These are phyloP conservation scores for Thomomys bottae DNA, from an alignment of 2,113 vertebrate genomes.

Conservation along the genomic window DNA sequence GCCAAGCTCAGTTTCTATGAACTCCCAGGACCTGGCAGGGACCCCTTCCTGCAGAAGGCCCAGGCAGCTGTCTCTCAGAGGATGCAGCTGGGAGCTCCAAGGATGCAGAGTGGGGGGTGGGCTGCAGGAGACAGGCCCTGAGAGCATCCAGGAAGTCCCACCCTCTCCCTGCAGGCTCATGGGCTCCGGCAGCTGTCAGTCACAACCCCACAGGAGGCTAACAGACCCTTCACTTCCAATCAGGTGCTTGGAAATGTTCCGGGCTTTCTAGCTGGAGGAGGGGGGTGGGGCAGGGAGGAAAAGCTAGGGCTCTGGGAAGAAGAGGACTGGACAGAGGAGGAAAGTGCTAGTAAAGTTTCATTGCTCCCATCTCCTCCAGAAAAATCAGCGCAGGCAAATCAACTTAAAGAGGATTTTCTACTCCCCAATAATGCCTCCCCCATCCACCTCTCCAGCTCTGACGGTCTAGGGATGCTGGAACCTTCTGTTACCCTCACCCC, in stretches of 20 bases:
- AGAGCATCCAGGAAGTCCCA: conserved; percentile 71
- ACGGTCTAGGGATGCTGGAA: not conserved
- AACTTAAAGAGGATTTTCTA: not conserved
- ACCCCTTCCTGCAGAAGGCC: not conserved
- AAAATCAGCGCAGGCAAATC: not conserved
- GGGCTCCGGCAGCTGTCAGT: conserved; percentile 74
- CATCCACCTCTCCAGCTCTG: not conserved
- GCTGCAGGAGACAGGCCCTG: conserved; percentile 58
- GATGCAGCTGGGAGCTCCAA: conserved; percentile 62
- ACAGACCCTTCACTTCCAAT: conserved; percentile 78
- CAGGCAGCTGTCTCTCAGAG: not conserved
- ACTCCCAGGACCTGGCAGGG: not conserved
- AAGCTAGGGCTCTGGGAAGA: not conserved
- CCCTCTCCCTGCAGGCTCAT: conserved; percentile 75
- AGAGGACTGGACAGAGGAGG: not conserved
- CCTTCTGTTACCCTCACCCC: not conserved
- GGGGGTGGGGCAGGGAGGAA: not conserved
- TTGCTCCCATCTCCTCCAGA: not conserved
- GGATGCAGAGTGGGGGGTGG: conserved; percentile 60
- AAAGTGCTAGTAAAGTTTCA: conserved; percentile 26
- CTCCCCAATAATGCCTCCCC: not conserved
- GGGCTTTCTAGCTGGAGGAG: not conserved
- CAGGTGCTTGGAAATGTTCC: conserved; percentile 66
- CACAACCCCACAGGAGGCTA: conserved; percentile 68
- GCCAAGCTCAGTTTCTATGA: not conserved